Base-by-base conservation (phyloP, 2,888 invertebrate genomes). In the Nemapogon koenigi region DNA sequence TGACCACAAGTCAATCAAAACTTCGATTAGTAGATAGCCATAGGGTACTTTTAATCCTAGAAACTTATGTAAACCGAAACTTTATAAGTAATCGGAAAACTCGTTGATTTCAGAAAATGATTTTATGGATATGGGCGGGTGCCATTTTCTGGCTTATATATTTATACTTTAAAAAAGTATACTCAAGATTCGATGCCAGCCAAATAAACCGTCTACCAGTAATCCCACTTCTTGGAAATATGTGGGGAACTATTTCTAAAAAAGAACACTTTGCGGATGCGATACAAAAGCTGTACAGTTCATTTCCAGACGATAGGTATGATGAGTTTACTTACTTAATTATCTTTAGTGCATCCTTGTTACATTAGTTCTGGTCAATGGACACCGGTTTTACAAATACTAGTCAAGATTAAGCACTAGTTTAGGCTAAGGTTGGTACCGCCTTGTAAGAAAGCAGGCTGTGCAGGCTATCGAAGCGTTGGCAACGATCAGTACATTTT, bases 281-380 rank as follows among this genome's bases (percentile, higher is more conserved):
- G 1, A 15, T 55, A 1, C 10, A 42, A 1, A 46, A 30, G 2
- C 19, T 48, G 2, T 67, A 62, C 41, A 35, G 46, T 0, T 15
- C 36, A 0, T 62, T 52, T 33, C 49, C 55, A 0, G 50, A 50
- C 2, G 50, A 59, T 40, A 60, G 53, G 70, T 67, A 35, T 40
- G n/a, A n/a, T n/a, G n/a, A n/a, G n/a, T n/a, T n/a, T n/a, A n/a
- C n/a, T n/a, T n/a, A n/a, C n/a, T n/a, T n/a, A n/a, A n/a, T n/a
- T n/a, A n/a, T n/a, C n/a, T n/a, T n/a, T n/a, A n/a, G n/a, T n/a
- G n/a, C n/a, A n/a, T n/a, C n/a, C n/a, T n/a, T n/a, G n/a, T n/a
- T n/a, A n/a, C n/a, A n/a, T n/a, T n/a, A n/a, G n/a, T n/a, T n/a
- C n/a, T n/a, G n/a, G n/a, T n/a, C n/a, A n/a, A n/a, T n/a, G n/a